Evolutionary conservation across 2,888 invertebrate species (phyloP), one percentile per base, ranked within the genome.

Genomic region (Drosophila nr. perissopoda): DNA sequence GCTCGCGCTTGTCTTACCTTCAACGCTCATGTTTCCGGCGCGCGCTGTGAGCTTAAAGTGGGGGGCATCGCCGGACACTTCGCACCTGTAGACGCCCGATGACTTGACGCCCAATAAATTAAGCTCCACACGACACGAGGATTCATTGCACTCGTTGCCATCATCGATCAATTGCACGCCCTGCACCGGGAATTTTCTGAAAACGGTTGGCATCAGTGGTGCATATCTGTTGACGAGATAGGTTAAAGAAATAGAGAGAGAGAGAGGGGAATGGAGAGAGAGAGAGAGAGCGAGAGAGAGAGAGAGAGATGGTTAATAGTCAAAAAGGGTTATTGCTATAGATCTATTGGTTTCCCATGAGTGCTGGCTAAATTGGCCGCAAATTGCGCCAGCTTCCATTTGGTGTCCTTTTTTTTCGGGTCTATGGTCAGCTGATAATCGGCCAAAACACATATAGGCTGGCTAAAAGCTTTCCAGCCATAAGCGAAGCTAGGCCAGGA

Each of bases 1-100:
- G 65, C 25, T 1, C 1, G 68, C 40, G 36, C 5, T 45, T 33
- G 53, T 33, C 93, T 94, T 91, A 95, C 95, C 94, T 82, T 94
- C 94, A 38, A 95, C 94, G n/a, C 94, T 94, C 91, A 95, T 94
- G 83, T 94, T 94, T 76, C 94, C 93, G 29, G 94, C 93, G 73
- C 94, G 93, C 45, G 94, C 94, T 18, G 94, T 94, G 66, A 95
- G 91, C 76, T 94, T 92, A 81, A 95, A 95, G 64, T 94, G 94
- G 1, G 95, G 95, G 8, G 94, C 94, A 91, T 95, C 95, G 61
- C 94, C 94, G 71, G 95, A 95, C 52, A 95, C 94, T 90, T 95
- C 95, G 88, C 95, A 95, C 67, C 94, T 92, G 81, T 95, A 95
- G 51, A 94, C 93, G 42, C 95, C 95, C 60, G 92, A 87, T 60